A percentile compares a stretch with the other conserved stretches of the same genome.
Conservation (phyloP, 2,797 vertebrate genomes). For the Steatocranus sp. region DNA sequence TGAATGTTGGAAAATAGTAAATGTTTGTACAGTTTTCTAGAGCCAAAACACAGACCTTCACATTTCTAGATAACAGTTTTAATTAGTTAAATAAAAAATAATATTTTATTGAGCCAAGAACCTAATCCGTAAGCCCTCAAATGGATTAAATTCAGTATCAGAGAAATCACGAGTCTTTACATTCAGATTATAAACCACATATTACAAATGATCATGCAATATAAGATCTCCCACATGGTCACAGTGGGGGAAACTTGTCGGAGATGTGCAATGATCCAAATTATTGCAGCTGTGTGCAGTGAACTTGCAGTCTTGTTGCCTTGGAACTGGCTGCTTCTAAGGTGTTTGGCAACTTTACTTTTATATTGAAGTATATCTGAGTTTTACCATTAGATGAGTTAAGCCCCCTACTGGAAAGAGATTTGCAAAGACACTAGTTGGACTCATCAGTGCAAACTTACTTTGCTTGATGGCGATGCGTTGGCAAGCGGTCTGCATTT, state of each 20-base stretch:
- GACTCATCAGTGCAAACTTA: not conserved
- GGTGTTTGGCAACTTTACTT: not conserved
- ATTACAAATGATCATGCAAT: not conserved
- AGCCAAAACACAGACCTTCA: not conserved
- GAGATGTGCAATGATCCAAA: not conserved
- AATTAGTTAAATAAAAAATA: not conserved
- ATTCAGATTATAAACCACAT: not conserved
- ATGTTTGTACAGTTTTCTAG: not conserved
- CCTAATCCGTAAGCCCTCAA: fast-evolving
- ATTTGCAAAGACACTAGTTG: not conserved
- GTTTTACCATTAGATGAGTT: no score
- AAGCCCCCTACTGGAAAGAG: not conserved
- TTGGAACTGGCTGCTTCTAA: not conserved
- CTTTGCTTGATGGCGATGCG: not conserved
- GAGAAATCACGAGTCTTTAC: not conserved
- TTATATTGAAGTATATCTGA: not conserved
- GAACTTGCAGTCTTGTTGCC: not conserved
- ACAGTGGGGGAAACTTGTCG: not conserved
- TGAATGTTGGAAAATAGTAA: not conserved
- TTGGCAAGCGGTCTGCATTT: not conserved
- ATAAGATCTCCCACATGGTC: not conserved
- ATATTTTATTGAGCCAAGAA: not conserved
- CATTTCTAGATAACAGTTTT: not conserved
- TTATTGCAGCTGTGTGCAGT: not conserved
- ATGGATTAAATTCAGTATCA: not conserved